Evolutionary conservation across 2,888 invertebrate genomes (phyloP).

Genomic region (Archaeoteleia sp.): DNA sequence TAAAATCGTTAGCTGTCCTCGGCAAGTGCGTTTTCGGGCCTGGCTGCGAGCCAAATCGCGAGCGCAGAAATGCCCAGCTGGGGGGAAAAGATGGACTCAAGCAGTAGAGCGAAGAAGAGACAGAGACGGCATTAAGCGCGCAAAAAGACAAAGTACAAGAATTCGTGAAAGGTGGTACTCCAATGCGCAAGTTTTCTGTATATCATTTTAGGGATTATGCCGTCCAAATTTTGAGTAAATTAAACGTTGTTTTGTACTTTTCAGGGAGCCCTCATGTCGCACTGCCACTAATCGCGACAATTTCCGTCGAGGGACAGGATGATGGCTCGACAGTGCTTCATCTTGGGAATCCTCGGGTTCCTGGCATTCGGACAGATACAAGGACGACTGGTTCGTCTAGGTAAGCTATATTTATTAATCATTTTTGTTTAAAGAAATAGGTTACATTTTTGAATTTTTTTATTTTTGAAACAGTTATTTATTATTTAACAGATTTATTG

Average conservation of each 20-base stretch:
- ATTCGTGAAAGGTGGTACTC: constrained; percentile 22
- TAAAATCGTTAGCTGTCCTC: constrained; percentile 57
- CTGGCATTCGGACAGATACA: constrained; percentile 56
- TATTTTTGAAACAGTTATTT: too few species aligned
- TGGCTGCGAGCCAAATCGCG: constrained; percentile 55
- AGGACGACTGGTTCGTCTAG: constrained; percentile 61
- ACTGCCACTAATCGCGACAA: constrained; percentile 49
- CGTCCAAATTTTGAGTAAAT: constrained; percentile 33
- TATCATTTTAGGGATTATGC: constrained; percentile 43
- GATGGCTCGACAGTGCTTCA: constrained; percentile 60
- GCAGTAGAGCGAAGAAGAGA: constrained; percentile 1
- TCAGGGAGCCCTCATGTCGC: constrained; percentile 64
- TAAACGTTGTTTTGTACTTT: constrained; percentile 50
- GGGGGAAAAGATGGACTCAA: not conserved
- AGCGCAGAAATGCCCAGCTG: constrained; percentile 36
- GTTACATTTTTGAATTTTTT: too few species aligned
- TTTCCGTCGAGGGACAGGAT: constrained; percentile 59
- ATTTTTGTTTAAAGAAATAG: not conserved
- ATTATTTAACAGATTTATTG: too few species aligned
- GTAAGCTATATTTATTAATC: constrained; percentile 56
- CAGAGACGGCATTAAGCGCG: not conserved
- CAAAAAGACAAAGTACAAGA: constrained; percentile 22
- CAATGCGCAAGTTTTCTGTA: constrained; percentile 18
- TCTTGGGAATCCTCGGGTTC: constrained; percentile 62
- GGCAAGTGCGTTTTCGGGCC: constrained; percentile 52